phyloP scores from a whole-genome alignment of 2,797 vertebrate species.

The Pseudochirops corinnae region DNA sequence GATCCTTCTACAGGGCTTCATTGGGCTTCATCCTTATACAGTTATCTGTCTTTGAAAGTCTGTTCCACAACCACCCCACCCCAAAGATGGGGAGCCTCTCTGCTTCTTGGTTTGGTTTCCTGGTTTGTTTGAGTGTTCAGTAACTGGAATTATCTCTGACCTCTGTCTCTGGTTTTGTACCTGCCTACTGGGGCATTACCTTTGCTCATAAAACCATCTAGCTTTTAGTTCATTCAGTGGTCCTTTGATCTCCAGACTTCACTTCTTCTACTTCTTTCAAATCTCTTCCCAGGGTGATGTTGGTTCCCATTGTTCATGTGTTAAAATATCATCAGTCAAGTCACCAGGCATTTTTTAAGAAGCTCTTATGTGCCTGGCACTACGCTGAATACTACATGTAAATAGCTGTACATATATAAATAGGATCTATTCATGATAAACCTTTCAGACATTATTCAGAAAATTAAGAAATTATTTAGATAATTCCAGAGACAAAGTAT shows the following conservation, averaged over 20 bases:
- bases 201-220: not conserved
- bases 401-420: not conserved
- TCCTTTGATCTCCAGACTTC: not conserved
- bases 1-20: too few species aligned
- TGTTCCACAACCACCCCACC: not conserved
- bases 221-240: not conserved
- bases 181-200: not conserved
- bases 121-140: not conserved
- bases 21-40: not conserved
- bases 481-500: not conserved
- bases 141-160: not conserved
- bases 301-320: not conserved
- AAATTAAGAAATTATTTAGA: not conserved
- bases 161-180: not conserved
- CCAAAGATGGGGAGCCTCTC: not conserved
- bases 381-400: not conserved
- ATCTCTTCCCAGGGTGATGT: not conserved
- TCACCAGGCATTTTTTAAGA: not conserved
- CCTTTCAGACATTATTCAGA: not conserved
- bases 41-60: not conserved
- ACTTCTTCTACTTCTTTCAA: not conserved
- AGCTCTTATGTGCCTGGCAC: fast-evolving
- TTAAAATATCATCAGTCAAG: not conserved
- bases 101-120: not conserved
- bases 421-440: not conserved